Evolutionary conservation across 2,113 vertebrate genomes (phyloP), one percentile per base, ranked within the genome.

Genomic region (Mormoops blainvillei): DNA sequence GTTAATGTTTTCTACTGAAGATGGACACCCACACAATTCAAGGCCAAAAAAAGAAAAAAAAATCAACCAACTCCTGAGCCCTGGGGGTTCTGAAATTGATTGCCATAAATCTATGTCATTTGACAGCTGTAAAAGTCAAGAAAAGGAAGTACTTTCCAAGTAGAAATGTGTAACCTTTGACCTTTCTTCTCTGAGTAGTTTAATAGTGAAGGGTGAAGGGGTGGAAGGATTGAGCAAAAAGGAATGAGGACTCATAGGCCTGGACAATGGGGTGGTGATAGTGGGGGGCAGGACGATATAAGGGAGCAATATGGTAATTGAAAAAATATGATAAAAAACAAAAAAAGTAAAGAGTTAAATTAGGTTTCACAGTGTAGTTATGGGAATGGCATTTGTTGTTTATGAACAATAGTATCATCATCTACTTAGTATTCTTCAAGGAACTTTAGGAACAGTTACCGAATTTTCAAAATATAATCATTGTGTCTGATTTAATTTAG

Each of bases 91-190:
- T 38, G 58, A 65, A 81, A 67, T 3, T 56, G 58, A 85, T 43
- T 16, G 38, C 45, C 24, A 28, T 67, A 63, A 80, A 96, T 73
- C 63, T 52, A 0, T 81, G 26, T 80, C 63, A 80, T 18, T 74
- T 48, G 76, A 56, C 26, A 84, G 38, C 84, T 81, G 15, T 81
- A 63, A 78, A 94, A 91, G 28, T 85, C 78, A 70, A 87, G 68
- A 61, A 76, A 65, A 84, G 73, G 81, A 87, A 93, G 70, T 7
- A 4, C 15, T 82, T 94, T 65, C 88, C 19, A 84, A 54, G 77
- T n/a, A 73, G 67, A 61, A 86, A 16, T 76, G n/a, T n/a, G 50
- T 28, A 63, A 89, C 63, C 73, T 73, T 88, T 87, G 85, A 90
- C 89, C n/a, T 73, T 26, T 89, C 58, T 71, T 33, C 33, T 95